A percentile compares a stretch with the other conserved stretches of the same genome.
Conservation (phyloP, 2,888 invertebrate species). For the Beris morrisii region DNA sequence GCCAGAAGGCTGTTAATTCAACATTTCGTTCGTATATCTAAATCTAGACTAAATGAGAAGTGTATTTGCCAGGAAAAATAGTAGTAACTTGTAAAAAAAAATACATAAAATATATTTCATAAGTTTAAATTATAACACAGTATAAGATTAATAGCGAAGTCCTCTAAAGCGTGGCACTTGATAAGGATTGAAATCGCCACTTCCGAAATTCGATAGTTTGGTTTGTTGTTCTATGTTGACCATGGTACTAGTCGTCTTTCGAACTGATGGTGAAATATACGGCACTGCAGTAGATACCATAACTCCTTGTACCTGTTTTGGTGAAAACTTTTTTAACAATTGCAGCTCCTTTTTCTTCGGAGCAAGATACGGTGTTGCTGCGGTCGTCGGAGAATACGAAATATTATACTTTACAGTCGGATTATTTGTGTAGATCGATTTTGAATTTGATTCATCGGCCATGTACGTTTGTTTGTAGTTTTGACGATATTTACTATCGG, state of each 20-base stretch:
- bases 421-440: slow-evolving; percentile 39
- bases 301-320: neutral
- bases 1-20: too few relatives aligned
- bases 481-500: neutral
- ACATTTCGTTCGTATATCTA: too few relatives aligned
- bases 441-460: slow-evolving; percentile 24
- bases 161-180: slow-evolving; percentile 23
- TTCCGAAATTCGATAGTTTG: neutral
- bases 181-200: neutral
- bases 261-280: neutral
- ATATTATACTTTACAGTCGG: slow-evolving; percentile 49
- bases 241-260: slow-evolving; percentile 2
- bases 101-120: neutral
- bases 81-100: neutral
- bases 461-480: slow-evolving; percentile 22
- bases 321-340: neutral
- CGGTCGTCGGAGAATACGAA: slow-evolving; percentile 47
- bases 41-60: too few relatives aligned
- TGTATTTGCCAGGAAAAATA: too few relatives aligned
- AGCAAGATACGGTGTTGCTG: slow-evolving; percentile 50
- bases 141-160: slow-evolving; percentile 11
- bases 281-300: neutral
- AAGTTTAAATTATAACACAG: neutral
- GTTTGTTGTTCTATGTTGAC: slow-evolving; percentile 1
- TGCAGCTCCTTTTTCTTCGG: slow-evolving; percentile 45